A percentile compares a stretch with the other conserved stretches of the same genome.
Evolutionary conservation across 2,888 invertebrate species (phyloP).

Genomic region (Cetonia aurata): DNA sequence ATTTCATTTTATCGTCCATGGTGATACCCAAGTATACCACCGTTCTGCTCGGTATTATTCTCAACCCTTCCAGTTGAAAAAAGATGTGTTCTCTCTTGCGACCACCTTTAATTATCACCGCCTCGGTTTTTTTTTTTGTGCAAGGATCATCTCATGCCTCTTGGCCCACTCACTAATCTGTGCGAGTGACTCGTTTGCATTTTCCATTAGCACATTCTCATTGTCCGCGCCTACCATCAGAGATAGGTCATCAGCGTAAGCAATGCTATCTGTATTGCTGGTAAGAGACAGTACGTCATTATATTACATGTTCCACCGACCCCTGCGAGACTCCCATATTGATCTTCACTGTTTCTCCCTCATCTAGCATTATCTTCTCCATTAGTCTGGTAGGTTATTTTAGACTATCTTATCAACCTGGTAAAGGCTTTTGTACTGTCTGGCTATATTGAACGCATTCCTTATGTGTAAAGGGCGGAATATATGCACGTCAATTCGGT

Average conservation of each 20-base stretch:
- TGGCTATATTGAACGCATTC: too few species aligned
- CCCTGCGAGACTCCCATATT: too few species aligned
- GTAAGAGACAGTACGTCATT: too few species aligned
- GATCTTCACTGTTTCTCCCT: too few species aligned
- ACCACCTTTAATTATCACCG: neutral
- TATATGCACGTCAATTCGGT: too few species aligned
- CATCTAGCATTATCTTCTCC: too few species aligned
- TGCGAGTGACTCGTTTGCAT: neutral
- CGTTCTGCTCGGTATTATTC: neutral
- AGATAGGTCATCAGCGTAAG: neutral
- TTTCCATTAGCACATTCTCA: neutral
- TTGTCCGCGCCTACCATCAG: neutral
- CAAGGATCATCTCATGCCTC: neutral
- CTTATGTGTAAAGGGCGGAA: too few species aligned
- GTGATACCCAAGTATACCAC: slow-evolving; percentile 1
- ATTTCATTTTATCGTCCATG: neutral
- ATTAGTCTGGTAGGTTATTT: too few species aligned
- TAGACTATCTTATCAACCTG: too few species aligned
- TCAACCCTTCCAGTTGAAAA: neutral
- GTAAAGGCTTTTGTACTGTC: too few species aligned
- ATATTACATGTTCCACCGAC: too few species aligned
- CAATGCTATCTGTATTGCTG: too few species aligned
- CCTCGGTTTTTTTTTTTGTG: slow-evolving; percentile 1
- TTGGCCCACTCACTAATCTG: neutral
- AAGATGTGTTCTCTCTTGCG: neutral